phyloP scores from a whole-genome alignment of 2,888 invertebrate genomes.

The Lagria hirta region DNA sequence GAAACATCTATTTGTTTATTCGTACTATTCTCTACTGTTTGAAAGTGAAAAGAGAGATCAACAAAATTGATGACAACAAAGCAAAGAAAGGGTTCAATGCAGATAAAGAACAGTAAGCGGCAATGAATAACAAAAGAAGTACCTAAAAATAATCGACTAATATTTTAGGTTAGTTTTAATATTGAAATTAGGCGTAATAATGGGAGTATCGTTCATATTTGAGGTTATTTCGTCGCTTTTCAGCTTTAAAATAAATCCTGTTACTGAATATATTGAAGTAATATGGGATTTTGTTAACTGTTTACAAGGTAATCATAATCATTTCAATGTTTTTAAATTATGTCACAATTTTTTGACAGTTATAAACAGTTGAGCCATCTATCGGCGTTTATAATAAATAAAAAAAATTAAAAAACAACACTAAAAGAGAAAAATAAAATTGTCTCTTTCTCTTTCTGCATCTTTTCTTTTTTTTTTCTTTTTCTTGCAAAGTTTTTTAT shows the following conservation, averaged over 20 bases:
- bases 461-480: no score
- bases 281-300: slow-evolving; percentile 66
- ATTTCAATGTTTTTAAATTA: no score
- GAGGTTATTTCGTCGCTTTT: slow-evolving; percentile 64
- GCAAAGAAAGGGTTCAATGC: slow-evolving; percentile 56
- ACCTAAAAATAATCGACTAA: slow-evolving; percentile 4
- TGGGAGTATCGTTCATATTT: slow-evolving; percentile 73
- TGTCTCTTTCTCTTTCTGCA: no score
- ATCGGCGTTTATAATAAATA: no score
- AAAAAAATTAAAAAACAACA: no score
- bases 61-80: slow-evolving; percentile 58
- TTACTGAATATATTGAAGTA: slow-evolving; percentile 44
- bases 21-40: slow-evolving; percentile 70
- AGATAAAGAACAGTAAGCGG: slow-evolving; percentile 65
- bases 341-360: no score
- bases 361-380: no score
- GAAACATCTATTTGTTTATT: slow-evolving; percentile 66
- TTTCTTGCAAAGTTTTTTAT: no score
- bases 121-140: no score
- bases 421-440: no score
- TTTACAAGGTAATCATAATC: slow-evolving; percentile 60
- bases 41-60: slow-evolving; percentile 71
- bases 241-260: slow-evolving; percentile 57
- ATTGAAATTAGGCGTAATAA: slow-evolving; percentile 71
- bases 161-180: slow-evolving; percentile 65